phyloP scores from a whole-genome alignment of 2,113 vertebrate species.

The Mellivora capensis region DNA sequence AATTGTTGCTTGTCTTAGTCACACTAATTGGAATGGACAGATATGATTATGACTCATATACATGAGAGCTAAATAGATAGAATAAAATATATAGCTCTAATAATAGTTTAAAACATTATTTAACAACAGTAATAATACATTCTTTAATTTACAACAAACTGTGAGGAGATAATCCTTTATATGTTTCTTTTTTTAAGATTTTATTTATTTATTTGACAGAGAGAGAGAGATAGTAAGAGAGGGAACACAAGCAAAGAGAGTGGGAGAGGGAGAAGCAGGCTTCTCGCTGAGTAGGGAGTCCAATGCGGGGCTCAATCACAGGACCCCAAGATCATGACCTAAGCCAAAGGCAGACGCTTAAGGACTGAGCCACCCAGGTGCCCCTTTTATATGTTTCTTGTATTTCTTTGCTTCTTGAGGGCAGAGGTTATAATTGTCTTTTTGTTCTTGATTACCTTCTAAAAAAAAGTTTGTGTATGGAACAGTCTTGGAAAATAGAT shows the following conservation, averaged over 20 bases:
- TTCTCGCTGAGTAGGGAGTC: too few species aligned
- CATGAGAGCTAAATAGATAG: neutral
- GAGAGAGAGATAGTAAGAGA: too few species aligned
- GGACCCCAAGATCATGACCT: too few species aligned
- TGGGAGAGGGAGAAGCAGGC: too few species aligned
- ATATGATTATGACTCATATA: neutral
- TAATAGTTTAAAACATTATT: neutral
- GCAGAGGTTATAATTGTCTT: neutral
- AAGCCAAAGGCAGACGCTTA: too few species aligned
- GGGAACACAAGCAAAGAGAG: too few species aligned
- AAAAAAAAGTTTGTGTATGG: neutral
- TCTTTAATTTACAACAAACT: neutral
- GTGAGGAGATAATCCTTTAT: neutral
- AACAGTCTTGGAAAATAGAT: neutral
- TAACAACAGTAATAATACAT: neutral
- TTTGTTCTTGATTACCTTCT: neutral
- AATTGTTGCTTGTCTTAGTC: neutral
- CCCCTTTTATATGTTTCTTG: neutral
- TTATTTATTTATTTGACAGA: too few species aligned
- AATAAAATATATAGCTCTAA: neutral
- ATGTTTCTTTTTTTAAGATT: too few species aligned
- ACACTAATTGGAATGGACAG: neutral
- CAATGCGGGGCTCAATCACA: accelerated
- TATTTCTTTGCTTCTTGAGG: neutral
- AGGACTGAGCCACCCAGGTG: too few species aligned